Evolutionary conservation across 2,113 vertebrate genomes (phyloP).

Genomic region (Myotis lucifugus): DNA sequence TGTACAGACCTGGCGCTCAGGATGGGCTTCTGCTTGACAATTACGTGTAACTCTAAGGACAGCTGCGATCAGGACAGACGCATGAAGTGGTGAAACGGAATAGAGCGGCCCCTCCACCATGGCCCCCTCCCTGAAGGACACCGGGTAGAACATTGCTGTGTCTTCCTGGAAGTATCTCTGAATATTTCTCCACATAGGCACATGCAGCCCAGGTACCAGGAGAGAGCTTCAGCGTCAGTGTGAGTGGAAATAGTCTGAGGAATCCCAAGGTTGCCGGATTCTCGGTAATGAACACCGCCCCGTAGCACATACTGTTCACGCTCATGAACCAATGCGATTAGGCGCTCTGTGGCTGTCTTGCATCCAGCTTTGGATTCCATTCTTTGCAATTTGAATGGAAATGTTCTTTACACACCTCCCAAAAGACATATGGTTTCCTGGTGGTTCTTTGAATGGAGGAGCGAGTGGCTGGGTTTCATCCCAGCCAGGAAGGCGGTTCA

Average conservation of each 20-base stretch:
- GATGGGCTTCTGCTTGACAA: neutral
- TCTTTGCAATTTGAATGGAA: neutral
- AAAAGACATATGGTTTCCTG: neutral
- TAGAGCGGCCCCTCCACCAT: neutral
- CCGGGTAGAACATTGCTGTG: neutral
- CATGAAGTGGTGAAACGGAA: neutral
- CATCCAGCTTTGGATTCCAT: neutral
- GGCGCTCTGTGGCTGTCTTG: neutral
- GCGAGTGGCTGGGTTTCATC: neutral
- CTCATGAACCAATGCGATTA: neutral
- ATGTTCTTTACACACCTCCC: neutral
- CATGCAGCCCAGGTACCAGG: neutral
- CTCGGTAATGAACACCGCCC: neutral
- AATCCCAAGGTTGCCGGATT: neutral
- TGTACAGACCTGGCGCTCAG: neutral
- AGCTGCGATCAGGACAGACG: neutral
- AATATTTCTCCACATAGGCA: neutral
- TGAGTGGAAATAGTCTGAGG: neutral
- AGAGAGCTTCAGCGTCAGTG: fast-evolving
- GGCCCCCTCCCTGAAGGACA: neutral
- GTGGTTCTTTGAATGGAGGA: neutral
- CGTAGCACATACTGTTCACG: neutral
- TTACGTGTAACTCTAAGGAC: neutral
- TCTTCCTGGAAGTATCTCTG: neutral
- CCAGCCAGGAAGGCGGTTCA: neutral